These are phyloP conservation scores for Lagorchestes hirsutus DNA, from an alignment of 2,797 vertebrate species.

Conservation along the genomic window DNA sequence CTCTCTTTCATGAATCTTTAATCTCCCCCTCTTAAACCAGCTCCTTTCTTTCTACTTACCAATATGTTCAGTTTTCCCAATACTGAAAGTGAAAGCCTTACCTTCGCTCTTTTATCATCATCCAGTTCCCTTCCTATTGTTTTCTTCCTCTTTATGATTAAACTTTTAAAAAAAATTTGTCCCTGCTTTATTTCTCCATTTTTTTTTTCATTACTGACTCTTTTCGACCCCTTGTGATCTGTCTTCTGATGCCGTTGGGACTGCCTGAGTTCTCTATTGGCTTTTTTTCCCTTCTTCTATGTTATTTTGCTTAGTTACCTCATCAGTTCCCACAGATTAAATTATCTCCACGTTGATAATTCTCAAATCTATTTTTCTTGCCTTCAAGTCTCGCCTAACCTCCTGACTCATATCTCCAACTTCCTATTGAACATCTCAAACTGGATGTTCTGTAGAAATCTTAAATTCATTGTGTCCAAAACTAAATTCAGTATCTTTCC, in stretches of 20 bases:
- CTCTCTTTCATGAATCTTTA: not conserved
- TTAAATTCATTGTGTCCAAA: not conserved
- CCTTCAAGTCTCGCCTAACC: not conserved
- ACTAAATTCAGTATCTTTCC: not conserved
- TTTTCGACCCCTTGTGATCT: not conserved
- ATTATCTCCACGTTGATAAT: not conserved
- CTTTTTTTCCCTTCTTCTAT: not conserved
- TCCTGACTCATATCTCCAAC: not conserved
- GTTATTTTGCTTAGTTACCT: not conserved
- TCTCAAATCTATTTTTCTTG: not conserved
- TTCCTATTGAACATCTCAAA: not conserved
- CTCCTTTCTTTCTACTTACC: not conserved
- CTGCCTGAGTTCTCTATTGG: not conserved
- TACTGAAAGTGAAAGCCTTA: no score
- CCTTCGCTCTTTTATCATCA: not conserved
- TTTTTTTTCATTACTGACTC: not conserved
- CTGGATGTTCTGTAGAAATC: not conserved
- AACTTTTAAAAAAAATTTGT: not conserved
- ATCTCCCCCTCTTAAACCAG: not conserved
- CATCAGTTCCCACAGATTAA: not conserved
- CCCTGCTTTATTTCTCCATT: not conserved
- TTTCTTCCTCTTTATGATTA: not conserved
- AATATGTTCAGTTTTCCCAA: not conserved
- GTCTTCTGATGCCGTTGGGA: not conserved
- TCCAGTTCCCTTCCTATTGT: not conserved